Evolutionary conservation across 1,140 invertebrate species (phyloP), one percentile per base, ranked within the genome.

Genomic region (fruit fly (Drosophila melanogaster)): DNA sequence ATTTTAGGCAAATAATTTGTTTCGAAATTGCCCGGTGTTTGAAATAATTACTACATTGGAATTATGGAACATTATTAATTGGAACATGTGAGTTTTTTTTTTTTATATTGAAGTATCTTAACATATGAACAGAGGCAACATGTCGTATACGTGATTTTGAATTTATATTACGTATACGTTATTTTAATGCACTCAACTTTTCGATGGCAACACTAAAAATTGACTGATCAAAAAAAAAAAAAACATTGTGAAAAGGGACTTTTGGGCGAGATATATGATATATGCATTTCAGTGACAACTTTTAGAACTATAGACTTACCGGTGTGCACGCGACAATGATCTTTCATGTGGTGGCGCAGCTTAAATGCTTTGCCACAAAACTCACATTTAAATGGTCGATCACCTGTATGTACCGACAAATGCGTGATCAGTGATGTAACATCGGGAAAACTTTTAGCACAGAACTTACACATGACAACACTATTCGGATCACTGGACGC

Each of bases 351-450:
- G 92, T 97, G 96, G 47, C 97, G 94, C 75, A 97, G 92, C 92
- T 97, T 98, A 93, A 97, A 97, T 66, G 96, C 96, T 93, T 97
- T 97, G 59, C 96, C 96, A 92, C 97, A 97, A 93, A 97, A 97
- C 92, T 97, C 96, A 94, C 97, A 97, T 93, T 97, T 97, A 92
- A 97, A 97, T 40, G 96, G 97, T 81, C 96, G 93, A 90, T 97
- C 96, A 59, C 96, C 97, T 53, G 97, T 97, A 92, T 98, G 97
- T 53, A 96, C 96, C 19, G 96, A 96, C 89, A 97, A 93, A 92
- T 97, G 96, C 67, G 95, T 94, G 91, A 97, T 97, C 74, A 97
- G 94, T 46, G 96, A 96, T 66, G 96, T 95, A 53, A 97, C 96
- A 93, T 97, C 97, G 54, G 96, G 96, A 93, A 97, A 97, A 77